Evolutionary conservation across 2,113 vertebrate genomes (phyloP).

Genomic region (Menura novaehollandiae): DNA sequence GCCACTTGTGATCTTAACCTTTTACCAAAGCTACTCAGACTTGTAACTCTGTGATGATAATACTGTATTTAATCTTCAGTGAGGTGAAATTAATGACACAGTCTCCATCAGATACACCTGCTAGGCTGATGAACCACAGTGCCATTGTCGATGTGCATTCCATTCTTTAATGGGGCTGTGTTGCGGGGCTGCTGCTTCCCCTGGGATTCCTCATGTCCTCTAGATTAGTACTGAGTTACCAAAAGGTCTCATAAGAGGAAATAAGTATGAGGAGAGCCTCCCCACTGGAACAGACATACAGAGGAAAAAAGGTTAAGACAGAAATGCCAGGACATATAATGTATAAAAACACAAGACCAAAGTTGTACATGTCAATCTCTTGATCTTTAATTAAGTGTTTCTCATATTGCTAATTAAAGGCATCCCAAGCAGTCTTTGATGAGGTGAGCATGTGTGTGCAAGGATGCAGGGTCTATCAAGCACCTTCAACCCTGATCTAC

Average conservation of each 20-base stretch:
- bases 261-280: background rate
- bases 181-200: background rate
- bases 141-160: background rate
- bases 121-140: background rate
- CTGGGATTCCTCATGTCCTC: background rate
- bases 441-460: background rate
- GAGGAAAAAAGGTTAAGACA: background rate
- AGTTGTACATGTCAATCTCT: background rate
- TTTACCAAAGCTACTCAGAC: background rate
- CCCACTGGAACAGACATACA: background rate
- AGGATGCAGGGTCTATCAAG: background rate
- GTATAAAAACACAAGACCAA: background rate
- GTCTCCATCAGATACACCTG: background rate
- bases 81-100: background rate
- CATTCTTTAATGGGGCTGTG: background rate
- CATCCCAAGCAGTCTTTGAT: constrained; percentile 14
- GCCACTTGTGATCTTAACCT: background rate
- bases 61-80: background rate
- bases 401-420: background rate
- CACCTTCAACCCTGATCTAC: background rate
- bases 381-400: constrained; percentile 47
- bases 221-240: background rate
- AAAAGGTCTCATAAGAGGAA: background rate
- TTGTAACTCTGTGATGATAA: background rate
- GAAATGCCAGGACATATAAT: background rate